Percentiles rank a stretch among this genome's conserved stretches.
Conservation (phyloP, 2,797 vertebrate genomes). For the Picus viridis region DNA sequence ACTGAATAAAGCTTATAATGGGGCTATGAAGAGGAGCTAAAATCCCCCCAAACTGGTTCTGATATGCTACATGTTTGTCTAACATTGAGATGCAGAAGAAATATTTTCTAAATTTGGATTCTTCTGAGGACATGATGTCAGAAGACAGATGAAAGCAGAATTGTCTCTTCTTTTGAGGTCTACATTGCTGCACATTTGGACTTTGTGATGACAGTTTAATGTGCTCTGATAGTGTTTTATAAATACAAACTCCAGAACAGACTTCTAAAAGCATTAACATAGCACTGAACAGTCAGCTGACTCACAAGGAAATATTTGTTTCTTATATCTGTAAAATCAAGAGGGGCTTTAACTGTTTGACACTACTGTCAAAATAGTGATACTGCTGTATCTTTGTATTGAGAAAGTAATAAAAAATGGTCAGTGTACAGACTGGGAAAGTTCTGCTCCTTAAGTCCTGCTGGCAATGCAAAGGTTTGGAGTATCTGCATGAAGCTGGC, state of each 20-base stretch:
- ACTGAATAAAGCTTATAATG: neutral
- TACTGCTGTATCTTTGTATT: neutral
- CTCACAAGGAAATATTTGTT: neutral
- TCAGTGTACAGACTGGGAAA: neutral
- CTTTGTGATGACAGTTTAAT: neutral
- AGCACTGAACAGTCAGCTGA: neutral
- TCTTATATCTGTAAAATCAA: neutral
- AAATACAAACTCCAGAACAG: neutral
- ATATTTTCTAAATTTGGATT: neutral
- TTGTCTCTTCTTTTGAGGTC: constrained; percentile 21
- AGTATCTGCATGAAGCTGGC: neutral
- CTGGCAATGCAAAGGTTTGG: neutral
- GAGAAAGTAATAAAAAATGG: neutral
- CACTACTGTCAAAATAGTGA: neutral
- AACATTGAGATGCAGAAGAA: neutral
- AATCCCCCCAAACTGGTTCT: neutral
- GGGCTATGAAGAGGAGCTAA: neutral
- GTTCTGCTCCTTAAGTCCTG: neutral
- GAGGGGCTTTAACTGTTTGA: neutral
- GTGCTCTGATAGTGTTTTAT: neutral
- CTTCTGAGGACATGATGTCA: neutral
- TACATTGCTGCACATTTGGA: neutral
- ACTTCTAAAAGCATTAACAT: neutral
- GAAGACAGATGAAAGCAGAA: constrained; percentile 20
- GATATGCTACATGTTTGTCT: neutral